Conservation (phyloP, 1,140 invertebrate genomes). For the Drosophila tani region DNA sequence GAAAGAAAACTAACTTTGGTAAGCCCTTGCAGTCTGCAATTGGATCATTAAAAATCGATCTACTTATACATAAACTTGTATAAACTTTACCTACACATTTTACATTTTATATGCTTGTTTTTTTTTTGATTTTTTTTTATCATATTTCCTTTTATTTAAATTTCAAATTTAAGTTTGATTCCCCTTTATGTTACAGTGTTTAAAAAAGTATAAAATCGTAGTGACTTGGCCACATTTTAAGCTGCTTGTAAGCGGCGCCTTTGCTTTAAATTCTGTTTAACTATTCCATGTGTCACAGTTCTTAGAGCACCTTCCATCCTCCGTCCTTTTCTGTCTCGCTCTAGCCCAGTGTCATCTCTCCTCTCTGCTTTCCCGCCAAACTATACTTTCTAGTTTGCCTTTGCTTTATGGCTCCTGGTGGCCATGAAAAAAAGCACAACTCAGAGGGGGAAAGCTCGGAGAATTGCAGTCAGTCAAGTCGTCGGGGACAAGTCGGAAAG, state of each 20-base stretch:
- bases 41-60: no score
- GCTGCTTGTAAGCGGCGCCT: constrained; percentile 70
- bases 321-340: constrained; percentile 5
- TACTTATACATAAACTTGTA: no score
- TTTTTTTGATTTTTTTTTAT: no score
- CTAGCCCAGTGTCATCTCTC: constrained; percentile 6
- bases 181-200: not conserved
- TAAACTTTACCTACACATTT: no score
- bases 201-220: constrained; percentile 6
- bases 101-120: no score
- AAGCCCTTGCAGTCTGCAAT: no score
- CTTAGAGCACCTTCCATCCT: constrained; percentile 6
- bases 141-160: no score
- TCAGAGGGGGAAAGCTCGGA: constrained; percentile 18
- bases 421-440: constrained; percentile 49
- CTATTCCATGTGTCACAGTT: constrained; percentile 71
- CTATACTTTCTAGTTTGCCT: not conserved
- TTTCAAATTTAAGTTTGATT: not conserved
- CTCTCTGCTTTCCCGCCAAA: not conserved
- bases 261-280: constrained; percentile 60
- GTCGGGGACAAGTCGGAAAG: constrained; percentile 39
- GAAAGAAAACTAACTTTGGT: no score
- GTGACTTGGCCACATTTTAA: constrained; percentile 52
- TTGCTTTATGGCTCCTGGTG: constrained; percentile 37
- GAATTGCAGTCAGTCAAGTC: constrained; percentile 57